Evolutionary conservation across 2,888 invertebrate genomes (phyloP), one percentile per base, ranked within the genome.

Genomic region (Eupeodes latifasciatus): DNA sequence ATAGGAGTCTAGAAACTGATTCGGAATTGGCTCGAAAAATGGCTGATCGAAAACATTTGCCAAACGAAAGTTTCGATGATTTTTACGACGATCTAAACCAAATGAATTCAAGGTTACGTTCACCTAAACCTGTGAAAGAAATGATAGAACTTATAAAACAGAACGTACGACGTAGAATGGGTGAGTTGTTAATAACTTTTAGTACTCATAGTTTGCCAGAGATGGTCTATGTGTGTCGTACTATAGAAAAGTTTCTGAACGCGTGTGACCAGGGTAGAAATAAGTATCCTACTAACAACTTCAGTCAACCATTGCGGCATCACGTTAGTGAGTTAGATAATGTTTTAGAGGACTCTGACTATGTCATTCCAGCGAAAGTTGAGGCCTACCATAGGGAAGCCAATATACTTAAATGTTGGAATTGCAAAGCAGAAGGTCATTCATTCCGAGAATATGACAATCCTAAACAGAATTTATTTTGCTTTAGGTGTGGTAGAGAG

Each of bases 351-450:
- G 64, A 44, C 1, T 19, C 44, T 4, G 19, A 11, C 6, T 34
- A 40, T 11, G 44, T 4, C 44, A 9, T 7, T 5, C 64, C 64
- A 11, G 64, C 5, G 4, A 5, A 3, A 62, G 36, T 62, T 4
- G 62, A 62, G 16, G 62, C 62, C 4, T 62, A 62, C 36, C 62
- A 62, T 10, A 40, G 62, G 62, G 62, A 62, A 40, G 44, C 44
- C 16, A 62, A 62, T 10, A 40, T 10, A 40, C 40, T 62, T 2
- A 62, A 16, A 62, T 62, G 62, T 16, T 62, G 62, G 62, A 78
- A 78, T 19, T 78, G 77, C 12, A 67, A 4, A 34, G 36, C 2
- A 14, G 67, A 67, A 10, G 67, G 62, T 1, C 62, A 62, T 44
- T 16, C 40, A 1, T 62, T 62, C 6, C 40, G 62, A 16, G 62